Evolutionary conservation across 2,888 invertebrate species (phyloP).

Genomic region (Papilio protenor): DNA sequence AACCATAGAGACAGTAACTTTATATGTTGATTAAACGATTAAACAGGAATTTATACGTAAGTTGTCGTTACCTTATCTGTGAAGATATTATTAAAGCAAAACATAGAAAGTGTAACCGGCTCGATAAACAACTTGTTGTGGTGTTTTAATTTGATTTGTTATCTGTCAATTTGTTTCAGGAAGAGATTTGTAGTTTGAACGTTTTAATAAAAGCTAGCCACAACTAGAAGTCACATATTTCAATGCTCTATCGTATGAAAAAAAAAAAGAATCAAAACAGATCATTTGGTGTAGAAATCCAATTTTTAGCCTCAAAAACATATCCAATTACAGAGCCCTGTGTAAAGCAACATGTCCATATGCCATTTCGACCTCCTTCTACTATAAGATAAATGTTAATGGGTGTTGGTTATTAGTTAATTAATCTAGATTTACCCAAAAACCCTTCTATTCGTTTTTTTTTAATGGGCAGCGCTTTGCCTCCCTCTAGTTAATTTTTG

Average conservation of each 20-base stretch:
- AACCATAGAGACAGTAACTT: neutral
- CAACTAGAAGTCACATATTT: conserved; percentile 5
- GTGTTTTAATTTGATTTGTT: conserved; percentile 21
- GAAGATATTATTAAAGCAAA: conserved; percentile 12
- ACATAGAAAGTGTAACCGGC: conserved; percentile 27
- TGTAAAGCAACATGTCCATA: no score
- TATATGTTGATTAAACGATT: conserved; percentile 4
- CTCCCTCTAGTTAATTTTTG: no score
- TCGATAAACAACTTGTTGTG: conserved; percentile 11
- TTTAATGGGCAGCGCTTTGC: no score
- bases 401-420: no score
- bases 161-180: conserved; percentile 17
- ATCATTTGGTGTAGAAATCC: no score
- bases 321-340: no score
- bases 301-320: no score
- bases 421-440: no score
- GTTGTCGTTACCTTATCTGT: conserved; percentile 17
- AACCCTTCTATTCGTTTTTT: no score
- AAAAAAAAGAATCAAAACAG: no score
- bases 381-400: no score
- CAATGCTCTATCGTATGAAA: neutral
- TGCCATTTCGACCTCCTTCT: no score
- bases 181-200: neutral
- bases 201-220: neutral
- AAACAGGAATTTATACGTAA: conserved; percentile 15